Conservation (phyloP, 2,113 vertebrate genomes). For the Datnioides undecimradiatus region DNA sequence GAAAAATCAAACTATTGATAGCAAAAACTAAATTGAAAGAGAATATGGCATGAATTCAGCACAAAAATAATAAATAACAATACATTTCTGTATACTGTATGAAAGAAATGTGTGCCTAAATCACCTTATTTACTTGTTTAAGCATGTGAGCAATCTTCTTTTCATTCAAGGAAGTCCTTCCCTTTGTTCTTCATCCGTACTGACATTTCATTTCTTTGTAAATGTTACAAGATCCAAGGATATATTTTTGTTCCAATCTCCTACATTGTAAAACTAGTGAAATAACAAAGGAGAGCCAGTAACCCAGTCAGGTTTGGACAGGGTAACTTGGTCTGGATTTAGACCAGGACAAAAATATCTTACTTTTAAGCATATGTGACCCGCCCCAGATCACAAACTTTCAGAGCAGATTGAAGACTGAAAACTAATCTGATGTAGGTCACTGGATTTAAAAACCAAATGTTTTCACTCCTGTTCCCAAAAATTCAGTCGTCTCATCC, state of each 20-base stretch:
- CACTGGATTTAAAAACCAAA: background rate
- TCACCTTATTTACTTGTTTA: background rate
- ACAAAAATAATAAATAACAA: background rate
- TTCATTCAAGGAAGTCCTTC: too few relatives aligned
- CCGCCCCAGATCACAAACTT: slow-evolving; percentile 12
- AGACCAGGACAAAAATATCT: slow-evolving; percentile 23
- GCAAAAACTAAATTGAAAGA: background rate
- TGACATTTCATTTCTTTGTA: background rate
- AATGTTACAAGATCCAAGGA: too few relatives aligned
- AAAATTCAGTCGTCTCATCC: background rate
- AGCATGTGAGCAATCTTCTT: background rate
- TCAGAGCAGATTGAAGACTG: slow-evolving; percentile 18
- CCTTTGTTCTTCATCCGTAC: slow-evolving; percentile 9
- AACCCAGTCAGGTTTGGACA: background rate
- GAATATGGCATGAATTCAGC: background rate
- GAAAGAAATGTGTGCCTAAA: background rate
- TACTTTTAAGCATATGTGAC: slow-evolving; percentile 3
- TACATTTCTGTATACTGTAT: too few relatives aligned
- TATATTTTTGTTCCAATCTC: too few relatives aligned
- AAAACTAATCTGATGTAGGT: slow-evolving; percentile 21
- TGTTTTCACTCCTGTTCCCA: background rate
- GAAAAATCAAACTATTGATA: background rate
- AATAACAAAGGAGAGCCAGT: background rate
- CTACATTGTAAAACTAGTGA: background rate
- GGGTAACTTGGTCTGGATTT: background rate